Base-by-base conservation (phyloP, 1,140 invertebrate genomes). In the Drosophila nigromelanica region DNA sequence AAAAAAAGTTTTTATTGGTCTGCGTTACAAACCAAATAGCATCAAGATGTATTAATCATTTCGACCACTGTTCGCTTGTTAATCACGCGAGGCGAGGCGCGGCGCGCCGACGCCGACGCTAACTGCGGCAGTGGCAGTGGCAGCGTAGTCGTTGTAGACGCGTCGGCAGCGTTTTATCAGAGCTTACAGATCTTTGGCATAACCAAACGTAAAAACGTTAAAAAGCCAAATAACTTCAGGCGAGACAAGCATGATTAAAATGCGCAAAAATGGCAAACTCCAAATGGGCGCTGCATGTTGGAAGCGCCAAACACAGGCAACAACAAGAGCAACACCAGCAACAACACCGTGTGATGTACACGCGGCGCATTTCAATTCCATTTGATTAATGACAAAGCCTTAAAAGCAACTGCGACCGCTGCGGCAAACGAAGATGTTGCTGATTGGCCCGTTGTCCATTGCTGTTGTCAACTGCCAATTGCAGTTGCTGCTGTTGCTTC, bases 21-120 rank as follows among this genome's bases (percentile, higher is more conserved):
- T 72, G 83, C 58, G 75, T 82, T 87, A 83, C 83, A 83, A 89
- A 87, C 76, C 72, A 89, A 89, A 89, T 89, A 73, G 79, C 83
- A 89, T 89, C 83, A 89, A 89, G 83, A 89, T 89, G 80, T 89
- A 89, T 89, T 89, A 89, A 89, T 89, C 83, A 89, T 89, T 89
- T 83, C 48, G 76, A 67, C 61, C 76, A 78, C 76, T 67, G 76
- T 64, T 59, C 12, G 27, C 24, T 47, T 61, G 18, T 62, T 51
- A 24, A 47, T 56, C 52, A 39, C 42, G 43, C 21, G 5, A 4
- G 12, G 67, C 18, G 54, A 30, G 21, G 18, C 43, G 56, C 40
- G 47, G 27, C 14, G 11, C 6, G 33, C 40, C 60, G 37, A 39
- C 37, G 43, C 47, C 14, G 54, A 30, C 30, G 18, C 43, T 37